phyloP scores from a whole-genome alignment of 2,797 vertebrate genomes.

The Enteromius afrohamiltoni region DNA sequence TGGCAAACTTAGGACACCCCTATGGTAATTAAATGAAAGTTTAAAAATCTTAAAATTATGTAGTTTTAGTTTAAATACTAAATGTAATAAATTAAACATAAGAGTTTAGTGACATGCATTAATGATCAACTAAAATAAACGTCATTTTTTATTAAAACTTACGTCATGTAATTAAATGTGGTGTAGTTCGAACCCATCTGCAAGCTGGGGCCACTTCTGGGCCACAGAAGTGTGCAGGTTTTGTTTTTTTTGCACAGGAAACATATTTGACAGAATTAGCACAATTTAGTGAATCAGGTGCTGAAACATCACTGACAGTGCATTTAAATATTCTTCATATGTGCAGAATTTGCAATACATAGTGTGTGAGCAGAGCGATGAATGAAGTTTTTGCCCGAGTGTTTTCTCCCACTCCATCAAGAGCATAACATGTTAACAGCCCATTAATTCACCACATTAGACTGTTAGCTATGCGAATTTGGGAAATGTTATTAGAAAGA shows the following conservation, averaged over 20 bases:
- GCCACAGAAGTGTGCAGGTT: no score
- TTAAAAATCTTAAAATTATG: not conserved
- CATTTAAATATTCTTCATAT: not conserved
- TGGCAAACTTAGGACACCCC: no score
- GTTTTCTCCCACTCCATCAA: not conserved
- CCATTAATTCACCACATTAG: not conserved
- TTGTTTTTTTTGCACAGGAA: not conserved
- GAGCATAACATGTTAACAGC: not conserved
- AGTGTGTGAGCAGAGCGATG: not conserved
- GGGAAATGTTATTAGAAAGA: conserved; percentile 1
- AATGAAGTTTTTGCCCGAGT: not conserved
- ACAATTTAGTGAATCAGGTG: not conserved
- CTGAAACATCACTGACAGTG: not conserved
- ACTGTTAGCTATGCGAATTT: not conserved
- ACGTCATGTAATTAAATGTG: not conserved
- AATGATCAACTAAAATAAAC: not conserved
- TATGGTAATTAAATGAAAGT: no score
- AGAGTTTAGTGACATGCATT: not conserved
- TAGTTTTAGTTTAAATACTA: not conserved
- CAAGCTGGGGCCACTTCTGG: no score
- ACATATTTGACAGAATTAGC: no score
- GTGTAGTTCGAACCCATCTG: not conserved
- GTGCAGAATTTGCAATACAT: not conserved
- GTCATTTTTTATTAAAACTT: not conserved
- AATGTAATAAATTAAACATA: not conserved